phyloP scores from a whole-genome alignment of 1,140 invertebrate genomes.

The Drosophila guanche region DNA sequence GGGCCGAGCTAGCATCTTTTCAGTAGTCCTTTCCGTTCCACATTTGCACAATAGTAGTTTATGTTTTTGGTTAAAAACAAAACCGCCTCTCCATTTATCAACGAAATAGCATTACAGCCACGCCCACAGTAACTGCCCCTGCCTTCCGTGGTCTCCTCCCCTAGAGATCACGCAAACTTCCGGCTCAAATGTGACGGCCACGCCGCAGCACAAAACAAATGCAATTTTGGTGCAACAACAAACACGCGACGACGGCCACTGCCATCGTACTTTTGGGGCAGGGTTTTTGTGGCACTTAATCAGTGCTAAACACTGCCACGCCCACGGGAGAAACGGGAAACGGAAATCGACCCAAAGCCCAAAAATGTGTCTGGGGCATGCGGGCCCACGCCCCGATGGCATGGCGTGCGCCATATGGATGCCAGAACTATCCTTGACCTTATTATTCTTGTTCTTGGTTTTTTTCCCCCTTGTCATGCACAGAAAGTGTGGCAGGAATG shows the following conservation, averaged over 20 bases:
- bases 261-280: slow-evolving; percentile 9
- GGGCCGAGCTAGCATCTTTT: neutral
- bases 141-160: neutral
- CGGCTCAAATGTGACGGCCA: slow-evolving; percentile 40
- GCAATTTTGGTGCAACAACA: slow-evolving; percentile 43
- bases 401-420: slow-evolving; percentile 2
- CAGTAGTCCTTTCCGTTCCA: neutral
- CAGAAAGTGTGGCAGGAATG: neutral
- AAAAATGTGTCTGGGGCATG: slow-evolving; percentile 21
- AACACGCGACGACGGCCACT: slow-evolving; percentile 35
- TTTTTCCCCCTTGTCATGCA: slow-evolving; percentile 42
- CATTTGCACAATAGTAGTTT: slow-evolving; percentile 1
- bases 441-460: slow-evolving; percentile 29
- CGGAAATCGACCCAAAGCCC: neutral
- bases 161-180: slow-evolving; percentile 35
- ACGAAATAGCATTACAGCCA: slow-evolving; percentile 4
- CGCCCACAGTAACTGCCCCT: slow-evolving; percentile 11
- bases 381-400: neutral
- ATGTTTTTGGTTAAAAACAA: slow-evolving; percentile 21
- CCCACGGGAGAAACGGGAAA: slow-evolving; percentile 12
- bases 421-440: slow-evolving; percentile 64
- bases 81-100: slow-evolving; percentile 29
- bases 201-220: slow-evolving; percentile 31
- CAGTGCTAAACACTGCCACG: slow-evolving; percentile 39
- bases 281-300: slow-evolving; percentile 37